Conservation (phyloP, 2,113 vertebrate species). For the Cricetomys ansorgei region DNA sequence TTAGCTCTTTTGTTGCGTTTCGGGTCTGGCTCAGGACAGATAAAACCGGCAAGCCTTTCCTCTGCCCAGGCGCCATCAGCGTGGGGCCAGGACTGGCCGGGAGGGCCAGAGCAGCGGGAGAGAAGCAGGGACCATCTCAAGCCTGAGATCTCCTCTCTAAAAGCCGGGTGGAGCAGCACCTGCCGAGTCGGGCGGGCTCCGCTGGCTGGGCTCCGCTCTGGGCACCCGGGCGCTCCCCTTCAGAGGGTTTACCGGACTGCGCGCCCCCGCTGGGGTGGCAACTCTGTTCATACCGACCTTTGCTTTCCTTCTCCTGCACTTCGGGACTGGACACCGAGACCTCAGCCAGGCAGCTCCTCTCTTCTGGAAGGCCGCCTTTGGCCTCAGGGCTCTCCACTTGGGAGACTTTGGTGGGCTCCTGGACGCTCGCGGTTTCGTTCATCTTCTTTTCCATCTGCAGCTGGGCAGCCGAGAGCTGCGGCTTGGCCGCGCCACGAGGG, state of each 20-base stretch:
- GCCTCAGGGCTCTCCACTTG: slow-evolving; percentile 93
- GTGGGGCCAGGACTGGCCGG: slow-evolving; percentile 54
- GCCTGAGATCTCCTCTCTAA: slow-evolving; percentile 69
- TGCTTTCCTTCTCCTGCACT: slow-evolving; percentile 95
- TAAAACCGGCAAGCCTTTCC: slow-evolving; percentile 68
- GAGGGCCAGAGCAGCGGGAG: slow-evolving; percentile 28
- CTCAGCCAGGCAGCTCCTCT: slow-evolving; percentile 93
- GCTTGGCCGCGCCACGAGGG: slow-evolving; percentile 94
- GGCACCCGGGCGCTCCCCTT: slow-evolving; percentile 94
- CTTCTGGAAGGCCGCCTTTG: slow-evolving; percentile 91
- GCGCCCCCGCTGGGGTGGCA: slow-evolving; percentile 91
- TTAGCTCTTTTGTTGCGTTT: slow-evolving; percentile 83
- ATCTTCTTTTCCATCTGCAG: slow-evolving; percentile 95
- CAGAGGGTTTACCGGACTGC: slow-evolving; percentile 90
- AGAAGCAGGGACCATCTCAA: slow-evolving; percentile 41
- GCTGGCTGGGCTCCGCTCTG: slow-evolving; percentile 93
- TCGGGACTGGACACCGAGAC: slow-evolving; percentile 96
- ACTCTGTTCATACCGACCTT: slow-evolving; percentile 97
- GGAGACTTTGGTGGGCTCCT: slow-evolving; percentile 91
- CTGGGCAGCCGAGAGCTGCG: slow-evolving; percentile 92
- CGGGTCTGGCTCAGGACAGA: slow-evolving; percentile 77
- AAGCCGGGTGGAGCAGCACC: slow-evolving; percentile 83
- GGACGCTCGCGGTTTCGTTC: slow-evolving; percentile 89
- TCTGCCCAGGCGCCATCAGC: slow-evolving; percentile 67
- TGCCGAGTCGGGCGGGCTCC: slow-evolving; percentile 87